Evolutionary conservation across 2,113 vertebrate species (phyloP).

Genomic region (Pelobates fuscus): DNA sequence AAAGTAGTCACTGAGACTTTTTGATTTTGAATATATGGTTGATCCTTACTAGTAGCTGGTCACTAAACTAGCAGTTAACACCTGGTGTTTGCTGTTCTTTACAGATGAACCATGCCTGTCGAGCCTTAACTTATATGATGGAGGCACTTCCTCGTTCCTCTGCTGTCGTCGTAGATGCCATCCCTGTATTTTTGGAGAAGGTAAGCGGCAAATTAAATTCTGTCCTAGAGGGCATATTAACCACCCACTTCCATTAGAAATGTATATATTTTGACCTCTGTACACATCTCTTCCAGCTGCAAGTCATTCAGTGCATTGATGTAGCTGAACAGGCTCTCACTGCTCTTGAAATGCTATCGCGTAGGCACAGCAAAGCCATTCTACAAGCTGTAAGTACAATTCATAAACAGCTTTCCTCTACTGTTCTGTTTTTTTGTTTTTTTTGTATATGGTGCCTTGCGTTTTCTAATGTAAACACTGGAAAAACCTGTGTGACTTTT

Average conservation of each 20-base stretch:
- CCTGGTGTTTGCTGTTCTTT: neutral
- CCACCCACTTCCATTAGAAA: too few relatives aligned
- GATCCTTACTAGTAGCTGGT: too few relatives aligned
- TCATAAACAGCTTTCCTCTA: neutral
- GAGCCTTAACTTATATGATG: conserved; percentile 99
- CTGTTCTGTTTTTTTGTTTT: neutral
- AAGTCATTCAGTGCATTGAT: conserved; percentile 98
- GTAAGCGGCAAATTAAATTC: conserved; percentile 61
- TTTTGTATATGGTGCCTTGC: neutral
- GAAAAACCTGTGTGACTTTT: neutral
- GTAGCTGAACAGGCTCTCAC: conserved; percentile 97
- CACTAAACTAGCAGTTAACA: too few relatives aligned
- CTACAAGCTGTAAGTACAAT: conserved; percentile 92
- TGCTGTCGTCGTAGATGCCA: conserved; percentile 96
- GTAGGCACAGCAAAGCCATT: conserved; percentile 98
- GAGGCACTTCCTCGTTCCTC: conserved; percentile 97
- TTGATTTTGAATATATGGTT: too few relatives aligned
- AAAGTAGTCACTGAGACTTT: too few relatives aligned
- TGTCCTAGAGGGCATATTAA: neutral
- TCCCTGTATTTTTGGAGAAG: conserved; percentile 99
- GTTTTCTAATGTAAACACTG: neutral
- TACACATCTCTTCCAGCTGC: conserved; percentile 73
- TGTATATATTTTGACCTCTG: neutral
- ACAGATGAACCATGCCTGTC: conserved; percentile 98
- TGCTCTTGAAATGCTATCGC: conserved; percentile 96